Percentiles rank a stretch among this genome's conserved stretches.
These are phyloP conservation scores for Helostoma temminkii DNA, from an alignment of 2,797 vertebrate genomes.

Conservation along the genomic window DNA sequence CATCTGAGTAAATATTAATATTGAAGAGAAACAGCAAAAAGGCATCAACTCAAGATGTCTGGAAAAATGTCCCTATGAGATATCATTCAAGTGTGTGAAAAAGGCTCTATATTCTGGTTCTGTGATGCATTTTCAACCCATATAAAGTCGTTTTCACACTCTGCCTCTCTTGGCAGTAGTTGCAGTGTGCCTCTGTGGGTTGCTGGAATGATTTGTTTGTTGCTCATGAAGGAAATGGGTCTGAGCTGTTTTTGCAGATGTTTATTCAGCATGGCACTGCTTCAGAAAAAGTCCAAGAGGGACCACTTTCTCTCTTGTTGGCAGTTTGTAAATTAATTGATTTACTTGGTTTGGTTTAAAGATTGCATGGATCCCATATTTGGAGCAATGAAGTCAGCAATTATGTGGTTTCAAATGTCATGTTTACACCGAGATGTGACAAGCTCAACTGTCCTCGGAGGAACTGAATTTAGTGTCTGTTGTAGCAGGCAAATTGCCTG, in stretches of 20 bases:
- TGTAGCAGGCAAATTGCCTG: slow-evolving; percentile 44
- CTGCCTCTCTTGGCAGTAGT: slow-evolving; percentile 62
- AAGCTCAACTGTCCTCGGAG: slow-evolving; percentile 55
- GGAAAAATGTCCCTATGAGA: slow-evolving; percentile 31
- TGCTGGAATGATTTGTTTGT: slow-evolving; percentile 73
- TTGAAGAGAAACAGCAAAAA: slow-evolving; percentile 24
- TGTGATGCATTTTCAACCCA: slow-evolving; percentile 51
- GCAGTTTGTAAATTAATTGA: slow-evolving; percentile 72
- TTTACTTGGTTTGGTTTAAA: slow-evolving; percentile 72
- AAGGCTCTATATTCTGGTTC: slow-evolving; percentile 57
- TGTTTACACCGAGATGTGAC: slow-evolving; percentile 71
- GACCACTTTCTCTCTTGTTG: slow-evolving; percentile 51
- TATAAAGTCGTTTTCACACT: slow-evolving; percentile 71
- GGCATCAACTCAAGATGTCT: slow-evolving; percentile 25
- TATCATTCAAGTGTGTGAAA: slow-evolving; percentile 55
- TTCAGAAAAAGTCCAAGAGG: slow-evolving; percentile 56
- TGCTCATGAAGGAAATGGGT: slow-evolving; percentile 70
- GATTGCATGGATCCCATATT: slow-evolving; percentile 67
- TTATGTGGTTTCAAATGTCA: slow-evolving; percentile 76
- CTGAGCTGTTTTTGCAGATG: slow-evolving; percentile 72
- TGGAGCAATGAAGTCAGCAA: slow-evolving; percentile 74
- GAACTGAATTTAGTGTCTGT: slow-evolving; percentile 55
- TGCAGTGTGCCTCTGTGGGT: slow-evolving; percentile 57
- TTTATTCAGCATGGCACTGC: slow-evolving; percentile 67
- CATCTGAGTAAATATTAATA: not conserved